Conservation (phyloP, 2,113 vertebrate genomes). For the Aplodontia rufa region DNA sequence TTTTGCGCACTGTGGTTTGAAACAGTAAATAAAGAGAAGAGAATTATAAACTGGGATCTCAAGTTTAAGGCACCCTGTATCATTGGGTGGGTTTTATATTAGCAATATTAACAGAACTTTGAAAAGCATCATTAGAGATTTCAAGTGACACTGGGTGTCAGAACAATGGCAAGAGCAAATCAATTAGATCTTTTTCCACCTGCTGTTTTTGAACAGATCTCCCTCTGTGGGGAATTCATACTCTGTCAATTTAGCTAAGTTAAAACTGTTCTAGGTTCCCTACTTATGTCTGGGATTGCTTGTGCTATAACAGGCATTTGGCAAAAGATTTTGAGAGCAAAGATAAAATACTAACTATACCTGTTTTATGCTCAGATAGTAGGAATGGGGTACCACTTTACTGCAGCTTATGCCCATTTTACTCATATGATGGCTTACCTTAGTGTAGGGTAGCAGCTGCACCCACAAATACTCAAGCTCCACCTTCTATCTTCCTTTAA, state of each 20-base stretch:
- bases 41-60: constrained; percentile 6
- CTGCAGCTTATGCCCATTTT: neutral
- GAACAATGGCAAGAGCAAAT: neutral
- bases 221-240: neutral
- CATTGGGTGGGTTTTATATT: neutral
- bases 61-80: neutral
- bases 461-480: neutral
- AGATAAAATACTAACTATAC: neutral
- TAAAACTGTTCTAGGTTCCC: constrained; percentile 1
- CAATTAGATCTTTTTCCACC: constrained; percentile 1
- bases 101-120: neutral
- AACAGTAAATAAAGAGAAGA: neutral
- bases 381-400: neutral
- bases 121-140: neutral
- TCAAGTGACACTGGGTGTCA: neutral
- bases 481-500: neutral
- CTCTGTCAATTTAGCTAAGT: neutral
- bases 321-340: neutral
- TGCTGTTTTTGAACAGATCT: neutral
- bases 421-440: neutral
- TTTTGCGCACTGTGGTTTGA: neutral
- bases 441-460: neutral
- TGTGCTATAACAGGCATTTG: neutral
- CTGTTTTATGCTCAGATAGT: neutral
- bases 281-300: neutral